A percentile compares a stretch with the other conserved stretches of the same genome.
phyloP scores from a whole-genome alignment of 2,888 invertebrate species.

The Chydorus sphaericus region DNA sequence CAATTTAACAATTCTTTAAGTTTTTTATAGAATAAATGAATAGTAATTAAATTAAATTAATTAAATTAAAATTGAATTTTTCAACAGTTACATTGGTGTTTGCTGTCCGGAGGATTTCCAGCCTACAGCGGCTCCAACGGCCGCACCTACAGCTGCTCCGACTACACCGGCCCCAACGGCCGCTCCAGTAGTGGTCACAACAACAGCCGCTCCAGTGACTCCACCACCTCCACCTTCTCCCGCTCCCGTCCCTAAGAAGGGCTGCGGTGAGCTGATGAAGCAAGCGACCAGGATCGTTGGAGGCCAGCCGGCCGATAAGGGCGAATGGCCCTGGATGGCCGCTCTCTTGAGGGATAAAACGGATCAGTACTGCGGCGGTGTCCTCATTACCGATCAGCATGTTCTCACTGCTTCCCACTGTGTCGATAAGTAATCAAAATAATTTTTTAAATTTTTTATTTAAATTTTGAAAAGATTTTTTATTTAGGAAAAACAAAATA shows the following conservation, averaged over 20 bases:
- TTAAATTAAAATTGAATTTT: background rate
- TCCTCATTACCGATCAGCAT: slow-evolving; percentile 59
- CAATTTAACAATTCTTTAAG: too few species aligned
- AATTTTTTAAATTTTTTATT: background rate
- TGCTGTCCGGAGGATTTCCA: slow-evolving; percentile 49
- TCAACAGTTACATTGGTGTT: slow-evolving; percentile 45
- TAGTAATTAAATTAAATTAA: background rate
- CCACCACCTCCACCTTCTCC: background rate
- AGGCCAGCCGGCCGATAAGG: slow-evolving; percentile 43
- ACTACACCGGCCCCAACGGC: slow-evolving; percentile 16
- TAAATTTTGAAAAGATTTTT: background rate
- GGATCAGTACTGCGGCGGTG: slow-evolving; percentile 61
- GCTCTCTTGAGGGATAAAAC: slow-evolving; percentile 45
- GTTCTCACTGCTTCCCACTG: slow-evolving; percentile 67
- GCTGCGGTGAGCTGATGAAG: slow-evolving; percentile 41
- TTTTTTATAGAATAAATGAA: too few species aligned
- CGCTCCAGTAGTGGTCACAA: too few species aligned
- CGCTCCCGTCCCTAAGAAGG: slow-evolving; percentile 24
- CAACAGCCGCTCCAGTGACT: slow-evolving; percentile 9
- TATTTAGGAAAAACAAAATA: background rate
- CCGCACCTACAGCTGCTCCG: slow-evolving; percentile 28
- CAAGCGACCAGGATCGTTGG: slow-evolving; percentile 41
- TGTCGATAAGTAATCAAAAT: slow-evolving; percentile 37
- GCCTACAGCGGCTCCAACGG: slow-evolving; percentile 33
- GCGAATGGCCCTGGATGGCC: slow-evolving; percentile 74